Conservation (phyloP, 1,140 invertebrate genomes). For the Physella acuta region DNA sequence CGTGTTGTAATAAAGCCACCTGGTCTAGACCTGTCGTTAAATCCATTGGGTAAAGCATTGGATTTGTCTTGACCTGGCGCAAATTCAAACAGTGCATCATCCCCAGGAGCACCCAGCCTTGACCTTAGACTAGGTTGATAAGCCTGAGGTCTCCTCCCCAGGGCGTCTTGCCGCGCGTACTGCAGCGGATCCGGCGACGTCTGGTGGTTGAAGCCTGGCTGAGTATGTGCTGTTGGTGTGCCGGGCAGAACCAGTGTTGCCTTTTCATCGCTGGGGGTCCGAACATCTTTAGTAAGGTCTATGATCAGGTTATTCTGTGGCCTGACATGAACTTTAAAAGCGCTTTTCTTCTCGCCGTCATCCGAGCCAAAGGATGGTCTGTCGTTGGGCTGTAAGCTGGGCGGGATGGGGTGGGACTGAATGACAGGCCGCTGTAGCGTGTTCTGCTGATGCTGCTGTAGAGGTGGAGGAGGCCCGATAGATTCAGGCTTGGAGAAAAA, state of each 20-base stretch:
- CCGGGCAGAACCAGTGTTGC: not conserved
- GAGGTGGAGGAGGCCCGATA: not conserved
- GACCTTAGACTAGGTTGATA: not conserved
- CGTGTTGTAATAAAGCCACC: conserved; percentile 13
- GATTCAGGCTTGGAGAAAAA: not conserved
- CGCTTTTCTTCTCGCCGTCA: conserved; percentile 14
- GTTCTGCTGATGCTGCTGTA: conserved; percentile 17
- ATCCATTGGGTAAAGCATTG: not conserved
- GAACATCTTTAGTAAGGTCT: not conserved
- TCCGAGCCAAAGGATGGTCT: not conserved
- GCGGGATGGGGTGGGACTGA: not conserved
- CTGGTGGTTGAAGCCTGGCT: not conserved
- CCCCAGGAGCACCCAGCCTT: not conserved
- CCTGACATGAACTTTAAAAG: not conserved
- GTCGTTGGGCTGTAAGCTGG: not conserved
- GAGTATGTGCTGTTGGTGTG: not conserved
- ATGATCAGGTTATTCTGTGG: conserved; percentile 4
- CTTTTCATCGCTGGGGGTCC: not conserved
- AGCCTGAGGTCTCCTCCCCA: not conserved
- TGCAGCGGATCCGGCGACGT: not conserved
- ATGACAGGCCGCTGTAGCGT: conserved; percentile 4
- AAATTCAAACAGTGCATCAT: not conserved
- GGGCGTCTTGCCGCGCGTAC: not conserved
- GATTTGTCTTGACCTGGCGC: not conserved
- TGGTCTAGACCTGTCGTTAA: conserved; percentile 17